Evolutionary conservation across 2,888 invertebrate species (phyloP), one percentile per base, ranked within the genome.

Genomic region (Clistopyga incitator): DNA sequence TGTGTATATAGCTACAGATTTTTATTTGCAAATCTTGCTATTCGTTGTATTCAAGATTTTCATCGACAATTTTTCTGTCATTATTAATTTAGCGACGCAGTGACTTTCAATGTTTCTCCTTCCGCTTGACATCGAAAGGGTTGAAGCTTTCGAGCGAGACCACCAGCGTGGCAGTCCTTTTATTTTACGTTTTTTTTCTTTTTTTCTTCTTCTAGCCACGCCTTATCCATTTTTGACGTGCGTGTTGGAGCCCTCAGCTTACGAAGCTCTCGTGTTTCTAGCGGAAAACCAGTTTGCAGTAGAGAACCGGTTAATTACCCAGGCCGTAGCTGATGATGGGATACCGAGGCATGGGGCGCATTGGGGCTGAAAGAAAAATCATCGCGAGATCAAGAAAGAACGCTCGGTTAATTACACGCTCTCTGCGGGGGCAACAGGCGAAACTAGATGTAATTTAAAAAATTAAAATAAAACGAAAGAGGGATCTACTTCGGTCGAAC

Each of bases 221-320:
- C 79, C 79, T 76, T 8, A 34, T 50, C 20, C 23, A 75, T 50
- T 64, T 64, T 64, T 34, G 52, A 64, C 34, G 23, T 38, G 47
- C 72, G 56, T 25, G 72, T 20, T 59, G 29, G 42, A 56, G 6
- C 52, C 25, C 29, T 75, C 29, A 34, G 56, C 13, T 50, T 67
- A 64, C 25, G 50, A 61, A 42, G 29, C 71, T 71, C 72, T 50
- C 52, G 54, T 65, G 61, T 59, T 70, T 68, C 45, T 23, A 25
- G 25, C 47, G 25, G 67, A 71, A 70, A 84, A 81, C 84, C 81
- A 78, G 84, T 84, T 81, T 81, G 70, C 81, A 50, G 70, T 45
- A 61, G 78, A 65, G 81, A 84, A 84, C 84, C 84, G 84, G 84
- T 84, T 84, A 81, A 84, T 84, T 84, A 78, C 84, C 65, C 78